These are phyloP conservation scores for Lasioglossum baleicum DNA, from an alignment of 1,140 invertebrate genomes.

Conservation along the genomic window DNA sequence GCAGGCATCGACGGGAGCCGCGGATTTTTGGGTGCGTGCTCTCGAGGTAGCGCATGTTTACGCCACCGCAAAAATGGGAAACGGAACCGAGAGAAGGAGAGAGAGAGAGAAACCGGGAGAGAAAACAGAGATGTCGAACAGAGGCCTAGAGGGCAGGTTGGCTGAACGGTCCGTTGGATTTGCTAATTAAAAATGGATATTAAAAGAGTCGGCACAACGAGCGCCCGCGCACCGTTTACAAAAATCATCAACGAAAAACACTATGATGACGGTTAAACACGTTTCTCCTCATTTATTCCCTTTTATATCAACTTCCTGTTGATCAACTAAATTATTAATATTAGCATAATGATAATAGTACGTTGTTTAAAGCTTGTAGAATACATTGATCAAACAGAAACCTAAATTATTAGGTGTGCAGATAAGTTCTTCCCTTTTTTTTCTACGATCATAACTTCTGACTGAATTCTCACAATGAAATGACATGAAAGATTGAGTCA, in stretches of 20 bases:
- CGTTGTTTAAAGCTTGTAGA: too few relatives aligned
- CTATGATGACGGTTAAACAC: neutral
- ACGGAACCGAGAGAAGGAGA: neutral
- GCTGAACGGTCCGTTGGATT: conserved; percentile 46
- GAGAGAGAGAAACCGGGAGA: neutral
- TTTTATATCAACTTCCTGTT: neutral
- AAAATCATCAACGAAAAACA: conserved; percentile 5
- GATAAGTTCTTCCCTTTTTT: too few relatives aligned
- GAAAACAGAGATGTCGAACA: neutral
- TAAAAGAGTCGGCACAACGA: conserved; percentile 27
- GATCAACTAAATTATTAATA: too few relatives aligned
- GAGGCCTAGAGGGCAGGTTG: conserved; percentile 17
- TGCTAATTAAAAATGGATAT: conserved; percentile 54
- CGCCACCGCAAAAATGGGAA: conserved; percentile 27
- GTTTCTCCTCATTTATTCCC: neutral
- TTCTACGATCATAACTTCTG: too few relatives aligned
- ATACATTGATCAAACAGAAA: too few relatives aligned
- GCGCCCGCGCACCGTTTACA: neutral
- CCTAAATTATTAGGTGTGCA: too few relatives aligned
- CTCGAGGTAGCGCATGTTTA: conserved; percentile 1
- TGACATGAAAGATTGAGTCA: too few relatives aligned
- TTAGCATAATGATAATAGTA: too few relatives aligned
- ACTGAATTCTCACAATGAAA: too few relatives aligned
- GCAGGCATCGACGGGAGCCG: neutral
- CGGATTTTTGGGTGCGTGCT: conserved; percentile 14